Evolutionary conservation across 2,113 vertebrate genomes (phyloP).

Genomic region (Caracal caracal): DNA sequence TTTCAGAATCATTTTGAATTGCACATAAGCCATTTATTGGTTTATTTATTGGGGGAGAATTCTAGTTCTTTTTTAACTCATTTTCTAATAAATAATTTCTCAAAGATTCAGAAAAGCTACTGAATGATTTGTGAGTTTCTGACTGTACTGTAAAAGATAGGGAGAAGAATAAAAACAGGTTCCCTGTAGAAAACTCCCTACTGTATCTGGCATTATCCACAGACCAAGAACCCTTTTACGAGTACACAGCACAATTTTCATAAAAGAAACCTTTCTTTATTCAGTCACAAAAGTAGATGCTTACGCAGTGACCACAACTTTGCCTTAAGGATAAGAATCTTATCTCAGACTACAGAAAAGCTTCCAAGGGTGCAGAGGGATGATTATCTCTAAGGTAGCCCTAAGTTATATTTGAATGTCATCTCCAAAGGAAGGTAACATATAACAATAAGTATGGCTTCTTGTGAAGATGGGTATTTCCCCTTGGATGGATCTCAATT

Average conservation of each 20-base stretch:
- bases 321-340: constrained; percentile 35
- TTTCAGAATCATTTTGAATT: not conserved
- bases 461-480: not conserved
- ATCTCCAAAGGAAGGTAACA: not conserved
- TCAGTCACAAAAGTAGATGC: not conserved
- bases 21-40: not conserved
- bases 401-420: constrained; percentile 4
- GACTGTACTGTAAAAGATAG: not conserved
- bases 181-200: not conserved
- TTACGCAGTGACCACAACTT: not conserved
- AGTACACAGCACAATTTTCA: not conserved
- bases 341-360: not conserved
- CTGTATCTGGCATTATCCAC: not conserved
- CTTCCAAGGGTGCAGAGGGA: not conserved
- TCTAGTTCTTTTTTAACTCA: not conserved
- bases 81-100: constrained; percentile 23
- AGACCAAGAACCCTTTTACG: not conserved
- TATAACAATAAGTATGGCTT: not conserved
- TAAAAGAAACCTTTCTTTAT: not conserved
- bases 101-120: constrained; percentile 14
- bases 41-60: not conserved
- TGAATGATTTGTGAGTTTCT: not conserved
- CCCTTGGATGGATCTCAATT: not conserved
- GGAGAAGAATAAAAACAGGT: not conserved
- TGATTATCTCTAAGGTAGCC: not conserved